phyloP scores from a whole-genome alignment of 2,888 invertebrate genomes.

The Petrolisthes manimaculis region DNA sequence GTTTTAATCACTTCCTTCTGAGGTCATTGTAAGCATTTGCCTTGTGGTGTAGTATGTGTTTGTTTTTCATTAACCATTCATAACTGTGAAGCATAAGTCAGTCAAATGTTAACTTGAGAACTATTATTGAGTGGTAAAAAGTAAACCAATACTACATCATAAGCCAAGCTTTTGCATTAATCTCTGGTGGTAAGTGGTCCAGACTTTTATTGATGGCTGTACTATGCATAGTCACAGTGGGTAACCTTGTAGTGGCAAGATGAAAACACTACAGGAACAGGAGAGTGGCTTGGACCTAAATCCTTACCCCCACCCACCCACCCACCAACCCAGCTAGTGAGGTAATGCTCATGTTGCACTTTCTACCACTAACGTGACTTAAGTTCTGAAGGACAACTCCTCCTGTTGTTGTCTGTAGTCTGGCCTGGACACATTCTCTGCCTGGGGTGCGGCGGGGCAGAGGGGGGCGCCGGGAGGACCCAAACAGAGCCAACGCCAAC shows the following conservation, averaged over 20 bases:
- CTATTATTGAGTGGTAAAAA: background rate
- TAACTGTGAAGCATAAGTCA: slow-evolving; percentile 10
- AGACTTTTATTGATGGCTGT: too few relatives aligned
- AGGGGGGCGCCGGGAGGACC: slow-evolving; percentile 35
- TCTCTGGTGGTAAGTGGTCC: too few relatives aligned
- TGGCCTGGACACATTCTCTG: slow-evolving; percentile 61
- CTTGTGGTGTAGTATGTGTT: too few relatives aligned
- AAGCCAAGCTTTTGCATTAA: too few relatives aligned
- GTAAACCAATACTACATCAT: too few relatives aligned
- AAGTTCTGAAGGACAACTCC: slow-evolving; percentile 52
- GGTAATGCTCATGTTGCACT: slow-evolving; percentile 17
- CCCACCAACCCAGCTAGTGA: slow-evolving; percentile 14
- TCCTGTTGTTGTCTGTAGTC: slow-evolving; percentile 58
- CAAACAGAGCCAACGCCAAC: slow-evolving; percentile 44
- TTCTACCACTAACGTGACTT: slow-evolving; percentile 35
- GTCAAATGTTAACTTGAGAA: slow-evolving; percentile 7
- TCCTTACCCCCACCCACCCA: slow-evolving; percentile 16
- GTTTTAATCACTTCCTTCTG: too few relatives aligned
- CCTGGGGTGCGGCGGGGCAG: slow-evolving; percentile 47
- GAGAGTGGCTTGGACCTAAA: slow-evolving; percentile 29
- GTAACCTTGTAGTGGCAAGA: background rate
- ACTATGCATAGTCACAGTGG: too few relatives aligned
- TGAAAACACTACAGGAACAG: background rate
- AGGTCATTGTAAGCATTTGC: too few relatives aligned
- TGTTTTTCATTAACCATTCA: background rate